These are phyloP conservation scores for Atopsyche davidsoni DNA, from an alignment of 1,140 invertebrate genomes.

Conservation along the genomic window DNA sequence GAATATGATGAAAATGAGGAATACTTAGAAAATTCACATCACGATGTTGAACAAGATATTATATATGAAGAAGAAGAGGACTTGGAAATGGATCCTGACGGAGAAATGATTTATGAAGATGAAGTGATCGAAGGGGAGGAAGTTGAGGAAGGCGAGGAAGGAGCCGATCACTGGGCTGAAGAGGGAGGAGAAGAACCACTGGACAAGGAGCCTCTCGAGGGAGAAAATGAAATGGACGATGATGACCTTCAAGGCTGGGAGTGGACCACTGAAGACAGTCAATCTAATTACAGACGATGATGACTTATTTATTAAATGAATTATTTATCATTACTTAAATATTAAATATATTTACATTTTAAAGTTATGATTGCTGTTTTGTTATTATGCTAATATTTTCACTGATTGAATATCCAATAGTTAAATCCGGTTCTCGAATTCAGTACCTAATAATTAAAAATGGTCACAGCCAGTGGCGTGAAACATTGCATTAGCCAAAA, in stretches of 20 bases:
- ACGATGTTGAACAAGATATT: constrained; percentile 41
- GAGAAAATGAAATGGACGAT: constrained; percentile 35
- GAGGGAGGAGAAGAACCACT: constrained; percentile 31
- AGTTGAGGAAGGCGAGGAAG: constrained; percentile 34
- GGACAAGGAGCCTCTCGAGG: constrained; percentile 30
- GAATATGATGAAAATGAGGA: constrained; percentile 34
- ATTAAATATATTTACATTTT: too few relatives aligned
- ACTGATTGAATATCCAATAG: too few relatives aligned
- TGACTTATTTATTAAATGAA: constrained; percentile 5
- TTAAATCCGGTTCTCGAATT: too few relatives aligned
- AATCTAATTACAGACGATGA: constrained; percentile 12
- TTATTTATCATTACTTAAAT: too few relatives aligned
- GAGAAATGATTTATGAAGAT: constrained; percentile 31
- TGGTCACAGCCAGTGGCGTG: too few relatives aligned
- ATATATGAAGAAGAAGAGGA: constrained; percentile 46
- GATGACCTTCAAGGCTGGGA: constrained; percentile 43
- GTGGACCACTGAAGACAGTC: constrained; percentile 34
- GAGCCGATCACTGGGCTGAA: constrained; percentile 37
- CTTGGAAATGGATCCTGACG: too few relatives aligned
- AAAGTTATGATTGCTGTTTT: too few relatives aligned
- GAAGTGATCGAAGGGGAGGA: constrained; percentile 37
- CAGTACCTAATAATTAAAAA: too few relatives aligned
- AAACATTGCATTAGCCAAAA: too few relatives aligned
- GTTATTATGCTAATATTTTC: too few relatives aligned
- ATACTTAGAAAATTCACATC: constrained; percentile 37